Conservation (phyloP, 2,797 vertebrate species). For the Macropodus opercularis region DNA sequence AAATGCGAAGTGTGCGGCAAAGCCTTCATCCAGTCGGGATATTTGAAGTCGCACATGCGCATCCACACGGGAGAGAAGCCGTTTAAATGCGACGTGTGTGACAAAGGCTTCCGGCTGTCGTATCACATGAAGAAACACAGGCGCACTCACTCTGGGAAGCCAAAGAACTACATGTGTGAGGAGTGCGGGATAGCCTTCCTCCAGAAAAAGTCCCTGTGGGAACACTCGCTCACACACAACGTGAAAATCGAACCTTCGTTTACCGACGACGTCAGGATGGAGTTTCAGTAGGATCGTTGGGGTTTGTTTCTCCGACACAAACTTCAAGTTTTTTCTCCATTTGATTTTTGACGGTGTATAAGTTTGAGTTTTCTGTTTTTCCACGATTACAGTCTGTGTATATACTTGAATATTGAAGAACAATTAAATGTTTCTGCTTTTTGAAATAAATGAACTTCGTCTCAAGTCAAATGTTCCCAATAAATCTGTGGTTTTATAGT, state of each 20-base stretch:
- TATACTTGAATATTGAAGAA: slow-evolving; percentile 18
- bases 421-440: slow-evolving; percentile 16
- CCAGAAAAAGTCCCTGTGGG: slow-evolving; percentile 71
- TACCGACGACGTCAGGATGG: slow-evolving; percentile 54
- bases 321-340: neutral
- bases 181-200: slow-evolving; percentile 66
- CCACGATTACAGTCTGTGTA: neutral
- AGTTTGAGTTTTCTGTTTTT: neutral
- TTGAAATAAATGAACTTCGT: slow-evolving; percentile 42
- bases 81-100: slow-evolving; percentile 74
- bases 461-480: neutral
- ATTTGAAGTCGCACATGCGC: slow-evolving; percentile 79
- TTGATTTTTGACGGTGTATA: slow-evolving; percentile 12
- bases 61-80: slow-evolving; percentile 81
- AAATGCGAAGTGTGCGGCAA: slow-evolving; percentile 78
- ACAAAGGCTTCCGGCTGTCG: slow-evolving; percentile 74
- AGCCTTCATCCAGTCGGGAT: slow-evolving; percentile 80
- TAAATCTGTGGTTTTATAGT: too few relatives aligned
- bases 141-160: slow-evolving; percentile 70
- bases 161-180: slow-evolving; percentile 66
- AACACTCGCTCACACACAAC: slow-evolving; percentile 68
- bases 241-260: slow-evolving; percentile 61
- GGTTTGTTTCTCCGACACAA: neutral
- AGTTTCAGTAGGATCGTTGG: slow-evolving; percentile 57
- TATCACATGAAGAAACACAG: slow-evolving; percentile 79